Base-by-base conservation (phyloP, 2,113 vertebrate species). In the Prietella phreatophila region DNA sequence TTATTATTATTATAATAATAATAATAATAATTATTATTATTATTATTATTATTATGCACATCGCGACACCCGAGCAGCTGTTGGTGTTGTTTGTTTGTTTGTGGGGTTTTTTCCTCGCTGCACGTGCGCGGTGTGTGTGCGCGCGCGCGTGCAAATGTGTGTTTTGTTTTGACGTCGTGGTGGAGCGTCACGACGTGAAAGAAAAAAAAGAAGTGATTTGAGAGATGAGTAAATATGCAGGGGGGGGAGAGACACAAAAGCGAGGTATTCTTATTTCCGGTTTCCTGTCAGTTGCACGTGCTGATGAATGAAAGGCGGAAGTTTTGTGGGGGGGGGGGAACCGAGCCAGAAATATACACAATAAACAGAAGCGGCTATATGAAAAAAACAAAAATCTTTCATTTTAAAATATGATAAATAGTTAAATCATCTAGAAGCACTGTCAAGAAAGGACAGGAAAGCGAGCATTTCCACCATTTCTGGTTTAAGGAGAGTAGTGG, bases 271-370 rank as follows among this genome's bases (percentile, higher is more conserved):
- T 9, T 80, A n/a, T 82, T 82, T 82, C 80, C 80, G 80, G 55
- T 82, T 82, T 82, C 80, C 80, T 82, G 80, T 39, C 80, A 36
- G 55, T 56, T 82, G 80, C 80, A 82, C 80, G 56, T 82, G 80
- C 56, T 39, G 55, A 60, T 82, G 55, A 82, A 82, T 60, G 30
- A 82, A 60, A 36, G 55, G 80, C 33, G 33, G 80, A 39, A 30
- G 78, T 55, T 55, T 79, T 75, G 71, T 42, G 22, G 3, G 30
- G 17, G 7, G 17, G 7, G 36, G 9, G 27, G 27, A 47, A 47
- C 65, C 5, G 14, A 17, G 11, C 19, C 15, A 65, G n/a, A 58
- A 65, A 33, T 81, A 22, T 36, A 22, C 20, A 56, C 30, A 81
- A 53, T 53, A 55, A 79, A 30, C 47, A 17, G 47, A 60, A 36